phyloP scores from a whole-genome alignment of 2,797 vertebrate species.

The Gymnocypris eckloni region DNA sequence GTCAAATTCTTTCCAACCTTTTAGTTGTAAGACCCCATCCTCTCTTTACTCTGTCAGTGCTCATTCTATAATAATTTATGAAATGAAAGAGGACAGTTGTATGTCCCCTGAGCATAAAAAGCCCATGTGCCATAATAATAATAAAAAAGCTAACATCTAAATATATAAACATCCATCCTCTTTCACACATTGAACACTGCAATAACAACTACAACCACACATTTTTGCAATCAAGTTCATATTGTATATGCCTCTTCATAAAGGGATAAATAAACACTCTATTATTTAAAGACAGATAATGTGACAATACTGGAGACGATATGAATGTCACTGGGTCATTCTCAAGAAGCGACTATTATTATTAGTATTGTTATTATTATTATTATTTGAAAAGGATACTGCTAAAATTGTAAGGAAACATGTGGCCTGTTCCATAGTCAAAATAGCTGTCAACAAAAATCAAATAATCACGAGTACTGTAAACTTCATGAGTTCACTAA shows the following conservation, averaged over 20 bases:
- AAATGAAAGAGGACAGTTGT: not conserved
- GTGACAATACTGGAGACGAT: not conserved
- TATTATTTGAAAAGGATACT: not conserved
- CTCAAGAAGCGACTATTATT: not conserved
- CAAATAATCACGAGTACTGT: not conserved
- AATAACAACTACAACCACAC: slow-evolving; percentile 13
- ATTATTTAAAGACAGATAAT: not conserved
- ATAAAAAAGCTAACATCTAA: not conserved
- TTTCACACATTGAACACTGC: slow-evolving; percentile 1
- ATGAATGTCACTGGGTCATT: not conserved
- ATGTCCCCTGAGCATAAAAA: not conserved
- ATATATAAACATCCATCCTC: slow-evolving; percentile 9
- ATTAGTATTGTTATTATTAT: not conserved
- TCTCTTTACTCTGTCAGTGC: not conserved
- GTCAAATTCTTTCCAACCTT: not conserved
- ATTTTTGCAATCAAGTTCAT: not conserved
- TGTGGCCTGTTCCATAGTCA: not conserved
- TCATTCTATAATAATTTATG: not conserved
- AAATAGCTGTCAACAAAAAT: not conserved
- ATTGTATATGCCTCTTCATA: not conserved
- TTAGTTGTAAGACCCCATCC: not conserved
- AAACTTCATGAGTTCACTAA: not conserved
- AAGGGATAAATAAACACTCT: not conserved
- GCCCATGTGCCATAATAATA: not conserved
- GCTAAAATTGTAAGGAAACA: not conserved